These are phyloP conservation scores for Microcebus murinus DNA, from an alignment of 2,113 vertebrate genomes.

Conservation along the genomic window DNA sequence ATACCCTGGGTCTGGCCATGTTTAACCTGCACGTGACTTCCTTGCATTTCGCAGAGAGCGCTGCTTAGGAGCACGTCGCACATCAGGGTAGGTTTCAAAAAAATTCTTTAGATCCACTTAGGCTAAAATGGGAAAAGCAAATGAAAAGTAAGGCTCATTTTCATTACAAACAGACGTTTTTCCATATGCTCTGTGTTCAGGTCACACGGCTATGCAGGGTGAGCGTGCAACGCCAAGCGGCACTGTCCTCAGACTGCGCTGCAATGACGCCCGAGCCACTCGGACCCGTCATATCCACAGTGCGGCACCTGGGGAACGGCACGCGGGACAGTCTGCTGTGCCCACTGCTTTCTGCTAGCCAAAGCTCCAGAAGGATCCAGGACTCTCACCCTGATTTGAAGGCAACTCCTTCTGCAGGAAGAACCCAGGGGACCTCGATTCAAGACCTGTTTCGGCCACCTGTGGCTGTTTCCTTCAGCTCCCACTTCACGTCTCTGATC, in stretches of 20 bases:
- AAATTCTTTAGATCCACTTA: not conserved
- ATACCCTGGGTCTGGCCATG: not conserved
- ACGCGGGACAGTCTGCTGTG: rapidly evolving
- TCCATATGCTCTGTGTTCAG: not conserved
- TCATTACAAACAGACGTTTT: not conserved
- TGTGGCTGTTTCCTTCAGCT: not conserved
- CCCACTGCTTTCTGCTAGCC: not conserved
- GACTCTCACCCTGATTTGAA: too few species aligned
- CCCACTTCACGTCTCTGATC: rapidly evolving
- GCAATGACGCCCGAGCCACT: not conserved
- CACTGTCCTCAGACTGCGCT: rapidly evolving
- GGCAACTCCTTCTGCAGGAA: not conserved
- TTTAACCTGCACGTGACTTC: not conserved
- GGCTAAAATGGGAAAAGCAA: not conserved
- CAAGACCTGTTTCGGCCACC: not conserved
- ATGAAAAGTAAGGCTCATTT: not conserved
- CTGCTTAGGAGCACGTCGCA: not conserved
- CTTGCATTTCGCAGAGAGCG: not conserved
- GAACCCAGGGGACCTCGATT: not conserved
- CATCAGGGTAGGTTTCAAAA: not conserved
- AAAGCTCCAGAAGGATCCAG: not conserved
- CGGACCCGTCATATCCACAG: rapidly evolving
- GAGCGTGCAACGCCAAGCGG: rapidly evolving
- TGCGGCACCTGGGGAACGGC: too few species aligned
- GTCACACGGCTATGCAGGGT: not conserved